These are phyloP conservation scores for Caenorhabditis sp. DNA, from an alignment of 2,888 invertebrate genomes.

Conservation along the genomic window DNA sequence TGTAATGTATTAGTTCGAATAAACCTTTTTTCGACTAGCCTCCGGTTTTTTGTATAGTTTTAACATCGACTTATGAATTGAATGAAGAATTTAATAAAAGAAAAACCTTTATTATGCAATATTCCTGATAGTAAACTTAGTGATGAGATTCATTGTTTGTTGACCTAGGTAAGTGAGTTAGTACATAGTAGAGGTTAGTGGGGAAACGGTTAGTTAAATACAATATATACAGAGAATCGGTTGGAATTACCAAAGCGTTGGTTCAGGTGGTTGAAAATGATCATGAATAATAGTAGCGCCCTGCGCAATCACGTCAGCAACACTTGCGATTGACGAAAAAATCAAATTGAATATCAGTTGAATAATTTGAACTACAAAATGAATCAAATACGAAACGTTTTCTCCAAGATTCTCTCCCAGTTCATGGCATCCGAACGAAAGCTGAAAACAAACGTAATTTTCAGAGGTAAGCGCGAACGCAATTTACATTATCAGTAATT, in stretches of 20 bases:
- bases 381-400: constrained; percentile 38
- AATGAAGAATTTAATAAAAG: constrained; percentile 29
- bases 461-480: too few species aligned
- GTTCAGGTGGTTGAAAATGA: constrained; percentile 4
- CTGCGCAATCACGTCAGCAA: constrained; percentile 26
- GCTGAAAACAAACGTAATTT: constrained; percentile 27
- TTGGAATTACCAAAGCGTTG: neutral
- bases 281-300: neutral
- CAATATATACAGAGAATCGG: neutral
- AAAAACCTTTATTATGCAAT: neutral
- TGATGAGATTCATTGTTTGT: constrained; percentile 10
- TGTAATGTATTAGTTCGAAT: constrained; percentile 46
- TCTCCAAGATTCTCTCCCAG: constrained; percentile 47
- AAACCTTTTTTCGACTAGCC: constrained; percentile 46
- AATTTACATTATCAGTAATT: constrained; percentile 34
- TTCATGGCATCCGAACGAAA: constrained; percentile 40
- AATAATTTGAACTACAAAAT: constrained; percentile 37
- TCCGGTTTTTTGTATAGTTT: constrained; percentile 21
- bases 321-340: constrained; percentile 23
- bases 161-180: neutral
- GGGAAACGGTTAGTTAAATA: neutral
- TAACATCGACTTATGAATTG: constrained; percentile 17
- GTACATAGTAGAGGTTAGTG: neutral
- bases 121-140: neutral
- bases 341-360: constrained; percentile 31